Evolutionary conservation across 2,113 vertebrate species (phyloP).

Genomic region (Orcinus orca): DNA sequence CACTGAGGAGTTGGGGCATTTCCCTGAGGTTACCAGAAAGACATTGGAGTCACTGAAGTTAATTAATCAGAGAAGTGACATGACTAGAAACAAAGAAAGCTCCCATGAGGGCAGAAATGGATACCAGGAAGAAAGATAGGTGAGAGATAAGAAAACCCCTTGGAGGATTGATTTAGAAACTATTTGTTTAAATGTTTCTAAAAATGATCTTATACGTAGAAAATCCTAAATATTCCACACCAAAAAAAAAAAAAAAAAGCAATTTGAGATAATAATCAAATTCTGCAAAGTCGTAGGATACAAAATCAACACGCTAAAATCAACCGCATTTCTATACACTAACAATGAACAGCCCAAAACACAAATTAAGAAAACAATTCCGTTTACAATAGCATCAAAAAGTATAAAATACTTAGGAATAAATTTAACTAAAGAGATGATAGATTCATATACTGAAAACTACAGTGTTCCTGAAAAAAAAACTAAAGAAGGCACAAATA

Average conservation of each 20-base stretch:
- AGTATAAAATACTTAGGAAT: slow-evolving; percentile 7
- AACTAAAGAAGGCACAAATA: background rate
- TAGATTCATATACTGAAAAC: background rate
- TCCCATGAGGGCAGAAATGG: background rate
- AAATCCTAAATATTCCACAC: background rate
- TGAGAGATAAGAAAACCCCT: slow-evolving; percentile 4
- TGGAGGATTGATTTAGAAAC: background rate
- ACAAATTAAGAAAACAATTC: background rate
- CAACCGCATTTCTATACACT: background rate
- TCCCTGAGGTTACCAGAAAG: background rate
- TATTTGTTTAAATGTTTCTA: background rate
- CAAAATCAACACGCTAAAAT: background rate
- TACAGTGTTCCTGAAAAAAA: background rate
- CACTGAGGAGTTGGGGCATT: background rate
- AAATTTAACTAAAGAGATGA: background rate
- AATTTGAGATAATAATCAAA: background rate
- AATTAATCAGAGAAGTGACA: background rate
- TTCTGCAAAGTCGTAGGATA: background rate
- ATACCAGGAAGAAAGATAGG: background rate
- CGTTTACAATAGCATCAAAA: background rate
- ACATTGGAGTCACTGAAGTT: background rate
- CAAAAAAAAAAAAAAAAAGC: background rate
- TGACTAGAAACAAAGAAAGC: background rate
- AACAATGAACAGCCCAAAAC: background rate
- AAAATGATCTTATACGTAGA: background rate